Evolutionary conservation across 2,888 invertebrate genomes (phyloP), one percentile per base, ranked within the genome.

Genomic region (Dysmachus trigonus): DNA sequence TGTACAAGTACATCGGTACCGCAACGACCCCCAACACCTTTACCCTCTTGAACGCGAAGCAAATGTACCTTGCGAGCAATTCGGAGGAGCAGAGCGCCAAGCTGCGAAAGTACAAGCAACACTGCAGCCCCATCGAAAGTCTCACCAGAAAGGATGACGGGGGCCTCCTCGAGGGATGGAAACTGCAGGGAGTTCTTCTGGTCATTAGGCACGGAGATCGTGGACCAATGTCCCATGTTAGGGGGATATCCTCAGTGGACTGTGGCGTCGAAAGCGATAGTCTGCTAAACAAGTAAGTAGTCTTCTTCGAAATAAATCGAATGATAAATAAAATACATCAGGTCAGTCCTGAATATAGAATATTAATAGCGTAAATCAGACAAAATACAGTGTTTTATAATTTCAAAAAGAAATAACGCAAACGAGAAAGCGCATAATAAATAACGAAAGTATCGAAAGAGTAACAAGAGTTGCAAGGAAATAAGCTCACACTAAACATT

Each of bases 181-280:
- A 92, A 84, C 87, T 92, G 47, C 92, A 92, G 87, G 92, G 91
- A 15, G 94, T 96, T 2, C 91, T 97, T 62, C 93, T 97, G 81
- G 93, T 98, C 77, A 95, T 97, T 4, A 93, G 98, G 18, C 98
- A 98, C 90, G 98, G 98, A 0, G 98, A 98, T 91, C 93, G 98
- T 79, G 97, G 98, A 0, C 97, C 98, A 0, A 93, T 98, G 88
- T 95, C 96, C 10, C 96, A 97, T 90, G 94, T 98, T 0, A 94
- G 95, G 84, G 96, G 96, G 87, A 95, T 97, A 53, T 95, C 95
- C 81, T 94, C 94, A 84, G 93, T 98, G 22, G 95, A 97, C 88
- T 98, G 98, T 91, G 95, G 95, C 62, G 93, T 92, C 33, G 90
- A 90, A 22, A 89, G 91, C 51, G 93, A 94, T 88, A 89, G 87